A percentile compares a stretch with the other conserved stretches of the same genome.
phyloP scores from a whole-genome alignment of 2,888 invertebrate genomes.

The Nebria salina region DNA sequence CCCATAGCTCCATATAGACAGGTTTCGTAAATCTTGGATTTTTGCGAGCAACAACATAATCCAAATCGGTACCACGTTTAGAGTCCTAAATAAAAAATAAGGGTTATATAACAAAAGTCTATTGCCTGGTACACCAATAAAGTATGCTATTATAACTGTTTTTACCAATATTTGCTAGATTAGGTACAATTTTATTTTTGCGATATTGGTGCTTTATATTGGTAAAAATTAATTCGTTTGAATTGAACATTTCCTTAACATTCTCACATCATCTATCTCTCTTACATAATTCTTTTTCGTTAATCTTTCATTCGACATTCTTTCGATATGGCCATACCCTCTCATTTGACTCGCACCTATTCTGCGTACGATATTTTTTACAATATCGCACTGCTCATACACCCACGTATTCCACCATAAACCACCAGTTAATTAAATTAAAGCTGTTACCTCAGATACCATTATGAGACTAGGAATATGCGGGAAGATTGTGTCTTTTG shows the following conservation, averaged over 20 bases:
- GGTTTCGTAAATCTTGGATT: constrained; percentile 81
- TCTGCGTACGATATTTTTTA: no score
- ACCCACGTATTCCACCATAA: not conserved
- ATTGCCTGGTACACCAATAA: not conserved
- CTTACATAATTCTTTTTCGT: no score
- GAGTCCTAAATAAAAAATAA: constrained; percentile 69
- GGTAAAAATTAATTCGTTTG: no score
- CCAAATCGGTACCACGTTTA: constrained; percentile 82
- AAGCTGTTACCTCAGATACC: constrained; percentile 74
- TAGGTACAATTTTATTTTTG: no score
- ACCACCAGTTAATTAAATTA: not conserved
- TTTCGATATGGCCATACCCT: no score
- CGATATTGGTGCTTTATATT: no score
- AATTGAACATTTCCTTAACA: no score
- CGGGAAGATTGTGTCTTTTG: constrained; percentile 84
- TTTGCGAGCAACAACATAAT: constrained; percentile 82
- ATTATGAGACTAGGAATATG: constrained; percentile 80
- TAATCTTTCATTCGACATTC: no score
- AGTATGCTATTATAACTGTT: not conserved
- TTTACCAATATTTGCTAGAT: no score
- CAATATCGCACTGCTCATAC: no score
- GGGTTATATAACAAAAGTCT: not conserved
- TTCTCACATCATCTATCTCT: no score
- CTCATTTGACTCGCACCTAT: no score
- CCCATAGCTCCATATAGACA: constrained; percentile 85